Evolutionary conservation across 1,140 invertebrate species (phyloP), one percentile per base, ranked within the genome.

Genomic region (Hyles euphorbiae): DNA sequence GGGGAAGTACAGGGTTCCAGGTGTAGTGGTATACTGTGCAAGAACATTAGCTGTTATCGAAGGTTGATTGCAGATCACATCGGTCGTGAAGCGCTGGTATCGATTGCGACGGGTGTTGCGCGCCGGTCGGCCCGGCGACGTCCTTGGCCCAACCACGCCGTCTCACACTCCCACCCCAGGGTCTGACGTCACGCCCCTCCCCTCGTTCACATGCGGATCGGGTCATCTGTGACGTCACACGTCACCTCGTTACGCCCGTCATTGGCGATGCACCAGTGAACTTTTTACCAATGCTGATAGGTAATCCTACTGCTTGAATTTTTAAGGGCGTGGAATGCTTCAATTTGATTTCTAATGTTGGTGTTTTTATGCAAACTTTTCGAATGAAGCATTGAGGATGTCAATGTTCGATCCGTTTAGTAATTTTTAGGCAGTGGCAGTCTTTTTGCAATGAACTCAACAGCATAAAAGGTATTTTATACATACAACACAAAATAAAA

Each of bases 51-150:
- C 1, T 48, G n/a, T n/a, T 0, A 48, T 48, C 47, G 47, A 3
- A 6, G 22, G 47, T 61, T 47, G 45, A 61, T 58, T 72, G 65
- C 63, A 72, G 64, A 72, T 67, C 43, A 63, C 48, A 62, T 63
- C 61, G 54, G 61, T 68, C 56, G 68, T 60, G 60, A 70, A 63
- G 65, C 53, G 54, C 47, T 46, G 54, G 58, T 84, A 87, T 87
- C 71, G 83, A 87, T 87, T 86, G 69, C 64, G 60, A 61, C 70
- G 74, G 61, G 70, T 83, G 83, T 83, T 81, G 77, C 75, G 81
- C 70, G 76, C 62, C 77, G 63, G 80, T 82, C 78, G 81, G 78
- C 78, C 73, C 65, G 78, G 81, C 71, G 81, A 87, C 83, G 83
- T 79, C 83, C 83, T 87, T 87, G 83, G 83, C 78, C 76, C 66